Base-by-base conservation (phyloP, 2,888 invertebrate species). In the Octonoba sinensis region DNA sequence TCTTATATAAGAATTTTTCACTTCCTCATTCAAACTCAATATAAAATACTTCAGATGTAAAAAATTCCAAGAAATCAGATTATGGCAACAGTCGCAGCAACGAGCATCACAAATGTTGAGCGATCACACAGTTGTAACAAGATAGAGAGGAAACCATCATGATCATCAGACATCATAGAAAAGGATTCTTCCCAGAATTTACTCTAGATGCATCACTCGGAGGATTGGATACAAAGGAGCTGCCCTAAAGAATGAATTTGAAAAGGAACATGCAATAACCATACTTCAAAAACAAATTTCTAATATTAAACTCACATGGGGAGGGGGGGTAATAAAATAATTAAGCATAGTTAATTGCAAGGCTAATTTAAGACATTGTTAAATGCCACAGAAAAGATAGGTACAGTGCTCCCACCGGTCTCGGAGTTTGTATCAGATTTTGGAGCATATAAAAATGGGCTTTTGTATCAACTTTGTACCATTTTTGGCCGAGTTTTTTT, bases 91-190 rank as follows among this genome's bases (percentile, higher is more conserved):
- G 54, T 51, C 51, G 47, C 51, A 72, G 71, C 71, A 60, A 71
- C 44, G 44, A 79, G 72, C 65, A 72, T 72, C 72, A 71, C 78
- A 72, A 66, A 69, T 60, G 72, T 67, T 79, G 72, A 72, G 72
- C 72, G 66, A 79, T 79, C 78, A 79, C 78, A 79, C 62, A 79
- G 71, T 66, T 16, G 24, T 65, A 78, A 71, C 65, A 78, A 78
- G 62, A n/a, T n/a, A 51, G 47, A 59, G 47, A 20, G 71, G 65
- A 62, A 74, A 76, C 67, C 54, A 69, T 78, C 56, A 57, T 65
- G 57, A 49, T 12, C 16, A 44, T 44, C 49, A 36, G 20, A 20
- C 44, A 71, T 78, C 77, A 78, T 71, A 78, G 77, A 71, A 78
- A 78, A 57, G 77, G 77, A 57, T 78, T 78, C 56, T 71, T 78